Evolutionary conservation across 2,797 vertebrate genomes (phyloP).

Genomic region (Acanthopagrus latus): DNA sequence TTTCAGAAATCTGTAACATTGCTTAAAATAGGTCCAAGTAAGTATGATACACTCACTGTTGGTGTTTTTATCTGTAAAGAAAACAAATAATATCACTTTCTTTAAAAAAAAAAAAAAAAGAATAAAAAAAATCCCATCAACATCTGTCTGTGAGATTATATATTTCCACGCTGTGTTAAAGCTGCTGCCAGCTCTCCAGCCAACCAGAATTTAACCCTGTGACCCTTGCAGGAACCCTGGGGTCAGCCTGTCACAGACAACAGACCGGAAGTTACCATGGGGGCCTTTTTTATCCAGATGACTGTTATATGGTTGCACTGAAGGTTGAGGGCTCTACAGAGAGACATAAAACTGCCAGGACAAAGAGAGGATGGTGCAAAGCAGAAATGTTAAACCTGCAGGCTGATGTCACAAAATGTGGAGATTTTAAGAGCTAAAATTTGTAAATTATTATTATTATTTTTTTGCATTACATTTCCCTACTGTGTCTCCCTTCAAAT

Average conservation of each 20-base stretch:
- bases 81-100: background rate
- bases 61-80: background rate
- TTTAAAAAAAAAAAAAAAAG: background rate
- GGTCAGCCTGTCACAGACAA: slow-evolving; percentile 59
- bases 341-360: slow-evolving; percentile 38
- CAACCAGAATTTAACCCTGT: slow-evolving; percentile 53
- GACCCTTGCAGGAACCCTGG: slow-evolving; percentile 48
- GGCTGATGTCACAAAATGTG: background rate
- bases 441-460: background rate
- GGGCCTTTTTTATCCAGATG: slow-evolving; percentile 39
- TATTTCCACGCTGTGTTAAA: slow-evolving; percentile 39
- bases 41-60: background rate
- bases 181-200: slow-evolving; percentile 28
- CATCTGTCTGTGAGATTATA: slow-evolving; percentile 42
- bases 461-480: background rate
- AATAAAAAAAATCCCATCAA: background rate
- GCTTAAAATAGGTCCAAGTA: background rate
- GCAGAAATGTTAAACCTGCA: background rate
- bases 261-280: slow-evolving; percentile 50
- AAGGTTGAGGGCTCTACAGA: slow-evolving; percentile 27
- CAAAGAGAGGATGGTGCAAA: slow-evolving; percentile 11
- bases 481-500: background rate
- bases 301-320: slow-evolving; percentile 31
- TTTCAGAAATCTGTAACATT: background rate
- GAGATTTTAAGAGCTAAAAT: background rate